Evolutionary conservation across 2,113 vertebrate genomes (phyloP).

Genomic region (Tringa solitaria): DNA sequence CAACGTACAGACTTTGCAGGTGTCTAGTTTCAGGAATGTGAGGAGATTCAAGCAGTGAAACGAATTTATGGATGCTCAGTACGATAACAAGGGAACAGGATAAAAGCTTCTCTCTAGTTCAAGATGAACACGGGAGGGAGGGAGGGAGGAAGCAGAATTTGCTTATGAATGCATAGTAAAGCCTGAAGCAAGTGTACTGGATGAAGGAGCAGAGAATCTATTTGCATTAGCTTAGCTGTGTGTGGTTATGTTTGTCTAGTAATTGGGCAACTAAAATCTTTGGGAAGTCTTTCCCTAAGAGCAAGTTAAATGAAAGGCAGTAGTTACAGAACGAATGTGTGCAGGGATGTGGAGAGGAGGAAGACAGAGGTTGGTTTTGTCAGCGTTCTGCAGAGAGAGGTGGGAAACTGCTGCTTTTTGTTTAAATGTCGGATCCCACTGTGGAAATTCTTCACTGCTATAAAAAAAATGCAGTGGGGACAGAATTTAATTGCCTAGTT

Average conservation of each 20-base stretch:
- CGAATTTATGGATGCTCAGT: neutral
- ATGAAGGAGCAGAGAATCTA: conserved; percentile 1
- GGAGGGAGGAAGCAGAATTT: neutral
- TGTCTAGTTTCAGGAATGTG: neutral
- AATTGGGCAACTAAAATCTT: conserved; percentile 26
- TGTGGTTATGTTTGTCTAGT: conserved; percentile 32
- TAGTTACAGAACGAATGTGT: neutral
- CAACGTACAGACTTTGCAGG: neutral
- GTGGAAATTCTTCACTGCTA: neutral
- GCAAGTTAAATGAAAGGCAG: conserved; percentile 25
- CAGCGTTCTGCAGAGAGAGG: neutral
- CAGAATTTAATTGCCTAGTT: neutral
- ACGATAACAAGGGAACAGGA: neutral
- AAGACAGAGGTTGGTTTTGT: neutral
- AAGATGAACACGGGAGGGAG: neutral
- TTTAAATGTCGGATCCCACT: neutral
- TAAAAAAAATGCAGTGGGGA: neutral
- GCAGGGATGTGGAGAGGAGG: neutral
- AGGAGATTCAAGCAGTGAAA: neutral
- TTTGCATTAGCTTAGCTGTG: conserved; percentile 43
- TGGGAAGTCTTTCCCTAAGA: neutral
- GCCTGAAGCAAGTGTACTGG: conserved; percentile 1
- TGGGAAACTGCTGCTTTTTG: neutral
- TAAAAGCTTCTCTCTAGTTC: neutral
- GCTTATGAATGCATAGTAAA: conserved; percentile 10